phyloP scores from a whole-genome alignment of 2,113 vertebrate species.

The Cyanocitta stelleri region DNA sequence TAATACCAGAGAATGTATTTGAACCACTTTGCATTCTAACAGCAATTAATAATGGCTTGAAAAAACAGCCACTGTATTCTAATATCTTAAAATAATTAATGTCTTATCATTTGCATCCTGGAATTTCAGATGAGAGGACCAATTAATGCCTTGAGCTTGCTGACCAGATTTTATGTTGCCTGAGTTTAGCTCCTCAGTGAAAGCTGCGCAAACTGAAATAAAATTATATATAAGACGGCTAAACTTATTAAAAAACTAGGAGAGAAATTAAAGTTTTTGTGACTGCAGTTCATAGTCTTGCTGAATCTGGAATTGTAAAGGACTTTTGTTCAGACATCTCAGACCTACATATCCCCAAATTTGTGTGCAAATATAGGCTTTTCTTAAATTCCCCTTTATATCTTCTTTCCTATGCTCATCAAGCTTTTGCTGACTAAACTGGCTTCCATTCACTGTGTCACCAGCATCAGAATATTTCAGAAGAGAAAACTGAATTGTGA shows the following conservation, averaged over 20 bases:
- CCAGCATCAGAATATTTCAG: not conserved
- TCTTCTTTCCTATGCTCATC: not conserved
- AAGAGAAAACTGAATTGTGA: conserved; percentile 25
- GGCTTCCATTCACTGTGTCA: not conserved
- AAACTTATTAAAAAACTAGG: not conserved
- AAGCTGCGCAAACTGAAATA: not conserved
- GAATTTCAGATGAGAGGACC: not conserved
- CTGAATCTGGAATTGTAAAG: not conserved
- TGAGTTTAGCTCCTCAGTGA: not conserved
- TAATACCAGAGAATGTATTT: not conserved
- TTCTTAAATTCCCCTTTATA: not conserved
- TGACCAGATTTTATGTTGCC: not conserved
- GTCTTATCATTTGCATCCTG: not conserved
- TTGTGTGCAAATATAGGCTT: not conserved
- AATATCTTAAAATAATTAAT: not conserved
- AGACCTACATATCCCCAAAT: not conserved
- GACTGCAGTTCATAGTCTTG: not conserved
- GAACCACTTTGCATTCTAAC: not conserved
- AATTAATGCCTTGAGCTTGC: not conserved
- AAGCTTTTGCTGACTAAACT: conserved; percentile 24
- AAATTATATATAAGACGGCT: not conserved
- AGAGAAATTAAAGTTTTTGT: not conserved
- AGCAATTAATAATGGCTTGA: not conserved
- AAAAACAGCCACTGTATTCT: not conserved
- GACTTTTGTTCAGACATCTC: not conserved